Evolutionary conservation across 2,888 invertebrate genomes (phyloP).

Genomic region (Archips xylosteana): DNA sequence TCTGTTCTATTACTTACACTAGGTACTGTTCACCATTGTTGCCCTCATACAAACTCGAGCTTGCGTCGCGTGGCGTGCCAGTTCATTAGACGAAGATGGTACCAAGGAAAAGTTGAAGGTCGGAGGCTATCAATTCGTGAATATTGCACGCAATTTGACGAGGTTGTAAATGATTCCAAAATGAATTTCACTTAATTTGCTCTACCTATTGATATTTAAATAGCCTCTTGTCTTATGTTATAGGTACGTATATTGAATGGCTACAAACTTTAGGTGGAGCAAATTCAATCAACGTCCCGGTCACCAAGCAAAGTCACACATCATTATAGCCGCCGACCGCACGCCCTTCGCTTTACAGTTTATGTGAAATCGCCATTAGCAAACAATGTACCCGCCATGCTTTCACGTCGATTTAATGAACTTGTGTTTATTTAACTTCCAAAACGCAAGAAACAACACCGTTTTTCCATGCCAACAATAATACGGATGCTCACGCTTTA

Average conservation of each 20-base stretch:
- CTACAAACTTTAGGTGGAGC: not conserved
- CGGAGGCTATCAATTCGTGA: conserved; percentile 7
- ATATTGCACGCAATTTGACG: conserved; percentile 28
- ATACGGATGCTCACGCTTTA: conserved; percentile 49
- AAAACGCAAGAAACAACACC: conserved; percentile 35
- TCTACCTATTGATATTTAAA: not conserved
- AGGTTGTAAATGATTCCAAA: conserved; percentile 6
- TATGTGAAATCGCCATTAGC: conserved; percentile 20
- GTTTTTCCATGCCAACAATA: conserved; percentile 55
- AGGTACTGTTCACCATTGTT: conserved; percentile 1
- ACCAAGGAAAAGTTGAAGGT: conserved; percentile 34
- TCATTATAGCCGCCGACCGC: not conserved
- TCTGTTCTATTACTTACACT: conserved; percentile 12
- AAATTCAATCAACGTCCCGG: not conserved
- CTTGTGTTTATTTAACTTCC: conserved; percentile 32
- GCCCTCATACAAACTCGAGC: not conserved
- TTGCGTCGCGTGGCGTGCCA: conserved; percentile 30
- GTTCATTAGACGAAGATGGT: conserved; percentile 26
- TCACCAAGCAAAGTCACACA: conserved; percentile 10
- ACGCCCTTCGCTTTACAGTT: conserved; percentile 13
- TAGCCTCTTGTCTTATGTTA: not conserved
- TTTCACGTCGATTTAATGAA: conserved; percentile 25
- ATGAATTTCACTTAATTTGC: not conserved
- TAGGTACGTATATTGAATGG: not conserved
- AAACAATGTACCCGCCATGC: conserved; percentile 5